A percentile compares a stretch with the other conserved stretches of the same genome.
Evolutionary conservation across 2,113 vertebrate genomes (phyloP).

Genomic region (Dryoscopus gambensis): DNA sequence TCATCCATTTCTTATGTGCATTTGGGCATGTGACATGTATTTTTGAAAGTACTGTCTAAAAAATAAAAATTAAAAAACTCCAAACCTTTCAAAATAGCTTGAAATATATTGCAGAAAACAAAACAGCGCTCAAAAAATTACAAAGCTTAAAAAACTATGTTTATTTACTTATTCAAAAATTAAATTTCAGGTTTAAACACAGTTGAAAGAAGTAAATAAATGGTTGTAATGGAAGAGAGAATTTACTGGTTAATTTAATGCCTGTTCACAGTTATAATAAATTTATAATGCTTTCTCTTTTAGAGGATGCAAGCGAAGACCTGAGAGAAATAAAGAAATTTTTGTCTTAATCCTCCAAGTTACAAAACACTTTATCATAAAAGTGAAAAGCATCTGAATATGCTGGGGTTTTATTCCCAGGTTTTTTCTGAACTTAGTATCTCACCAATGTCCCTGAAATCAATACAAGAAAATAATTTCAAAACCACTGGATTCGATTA

Average conservation of each 20-base stretch:
- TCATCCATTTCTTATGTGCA: neutral
- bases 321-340: neutral
- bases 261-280: neutral
- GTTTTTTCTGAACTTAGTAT: neutral
- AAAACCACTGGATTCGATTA: neutral
- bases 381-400: neutral
- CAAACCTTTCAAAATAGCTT: neutral
- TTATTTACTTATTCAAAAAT: neutral
- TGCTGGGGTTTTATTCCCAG: rapidly evolving
- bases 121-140: neutral
- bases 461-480: neutral
- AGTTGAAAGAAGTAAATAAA: neutral
- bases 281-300: neutral
- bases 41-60: neutral
- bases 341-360: neutral
- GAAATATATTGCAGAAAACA: neutral
- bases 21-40: neutral
- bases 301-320: neutral
- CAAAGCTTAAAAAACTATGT: neutral
- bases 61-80: neutral
- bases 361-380: neutral
- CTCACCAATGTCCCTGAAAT: neutral
- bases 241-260: neutral
- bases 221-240: neutral
- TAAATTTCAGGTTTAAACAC: neutral